A percentile compares a stretch with the other conserved stretches of the same genome.
Evolutionary conservation across 2,113 vertebrate species (phyloP).

Genomic region (Ceyx margarethae): DNA sequence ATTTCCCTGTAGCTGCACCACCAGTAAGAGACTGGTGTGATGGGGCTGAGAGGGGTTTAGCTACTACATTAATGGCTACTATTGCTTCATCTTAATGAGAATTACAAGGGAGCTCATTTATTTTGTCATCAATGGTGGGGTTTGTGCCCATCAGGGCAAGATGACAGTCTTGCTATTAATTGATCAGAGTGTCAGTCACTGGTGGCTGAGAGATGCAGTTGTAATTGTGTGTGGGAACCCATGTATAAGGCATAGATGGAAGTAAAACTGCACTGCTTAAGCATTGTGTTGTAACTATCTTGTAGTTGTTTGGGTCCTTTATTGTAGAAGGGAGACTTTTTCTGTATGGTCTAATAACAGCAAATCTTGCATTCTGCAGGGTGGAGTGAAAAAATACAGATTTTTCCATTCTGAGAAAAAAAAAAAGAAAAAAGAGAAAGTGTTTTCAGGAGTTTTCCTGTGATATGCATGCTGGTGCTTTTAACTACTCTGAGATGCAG

Average conservation of each 20-base stretch:
- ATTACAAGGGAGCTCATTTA: background rate
- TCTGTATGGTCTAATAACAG: background rate
- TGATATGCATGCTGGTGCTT: background rate
- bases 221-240: background rate
- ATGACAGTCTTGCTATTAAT: background rate
- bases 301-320: background rate
- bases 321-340: background rate
- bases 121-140: background rate
- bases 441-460: background rate
- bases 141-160: background rate
- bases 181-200: background rate
- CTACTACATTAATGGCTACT: background rate
- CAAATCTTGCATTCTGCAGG: background rate
- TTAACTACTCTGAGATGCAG: background rate
- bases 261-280: background rate
- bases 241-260: background rate
- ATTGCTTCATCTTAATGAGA: rapidly evolving
- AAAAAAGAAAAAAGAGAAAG: background rate
- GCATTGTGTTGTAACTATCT: background rate
- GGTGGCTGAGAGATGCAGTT: background rate
- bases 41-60: background rate
- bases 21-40: background rate
- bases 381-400: background rate
- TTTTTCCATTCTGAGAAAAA: background rate
- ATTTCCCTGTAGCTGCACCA: background rate